Evolutionary conservation across 2,888 invertebrate genomes (phyloP).

Genomic region (Ormyrus pomaceus): DNA sequence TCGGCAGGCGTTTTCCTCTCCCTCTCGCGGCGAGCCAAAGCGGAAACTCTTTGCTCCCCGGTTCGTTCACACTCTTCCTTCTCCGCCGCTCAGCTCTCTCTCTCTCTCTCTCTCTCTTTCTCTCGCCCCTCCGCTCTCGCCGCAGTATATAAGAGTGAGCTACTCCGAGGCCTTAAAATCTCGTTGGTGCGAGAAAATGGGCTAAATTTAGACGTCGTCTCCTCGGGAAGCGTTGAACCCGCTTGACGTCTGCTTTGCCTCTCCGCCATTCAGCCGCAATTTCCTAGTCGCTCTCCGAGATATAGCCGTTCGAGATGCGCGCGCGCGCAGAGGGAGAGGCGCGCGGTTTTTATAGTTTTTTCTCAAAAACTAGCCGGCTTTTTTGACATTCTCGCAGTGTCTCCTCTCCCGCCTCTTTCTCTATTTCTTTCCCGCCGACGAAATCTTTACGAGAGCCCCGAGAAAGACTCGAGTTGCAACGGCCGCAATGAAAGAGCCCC

Average conservation of each 20-base stretch:
- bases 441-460: slow-evolving; percentile 64
- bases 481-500: slow-evolving; percentile 69
- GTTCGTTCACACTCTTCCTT: not conserved
- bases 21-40: slow-evolving; percentile 13
- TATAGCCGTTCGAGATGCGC: not conserved
- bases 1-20: not conserved
- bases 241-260: slow-evolving; percentile 46
- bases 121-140: too few species aligned
- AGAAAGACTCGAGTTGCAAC: slow-evolving; percentile 61
- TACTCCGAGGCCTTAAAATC: slow-evolving; percentile 43
- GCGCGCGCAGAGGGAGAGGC: not conserved
- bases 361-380: not conserved
- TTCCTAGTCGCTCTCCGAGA: not conserved
- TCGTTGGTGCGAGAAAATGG: slow-evolving; percentile 54
- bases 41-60: slow-evolving; percentile 25
- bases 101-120: not conserved
- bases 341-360: slow-evolving; percentile 22
- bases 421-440: slow-evolving; percentile 57
- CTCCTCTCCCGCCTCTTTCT: slow-evolving; percentile 3
- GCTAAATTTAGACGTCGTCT: slow-evolving; percentile 68
- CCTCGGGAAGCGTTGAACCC: slow-evolving; percentile 66
- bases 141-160: not conserved
- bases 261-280: not conserved
- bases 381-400: not conserved
- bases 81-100: slow-evolving; percentile 10